phyloP scores from a whole-genome alignment of 2,113 vertebrate genomes.

The Oreotrochilus melanogaster region DNA sequence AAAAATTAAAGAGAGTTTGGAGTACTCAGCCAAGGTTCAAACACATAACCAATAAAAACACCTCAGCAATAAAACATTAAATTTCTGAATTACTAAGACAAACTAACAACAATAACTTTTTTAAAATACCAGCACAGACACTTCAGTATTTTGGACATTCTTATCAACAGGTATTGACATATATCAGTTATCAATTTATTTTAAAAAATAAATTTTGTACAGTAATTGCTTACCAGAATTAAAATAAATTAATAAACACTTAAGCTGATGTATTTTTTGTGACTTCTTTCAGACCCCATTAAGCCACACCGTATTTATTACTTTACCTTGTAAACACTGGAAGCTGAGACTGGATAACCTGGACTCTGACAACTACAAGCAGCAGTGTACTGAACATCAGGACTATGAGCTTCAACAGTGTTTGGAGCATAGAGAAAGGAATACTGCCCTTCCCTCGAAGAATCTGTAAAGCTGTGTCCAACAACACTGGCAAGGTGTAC shows the following conservation, averaged over 20 bases:
- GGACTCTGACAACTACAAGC: conserved; percentile 94
- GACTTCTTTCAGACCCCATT: background rate
- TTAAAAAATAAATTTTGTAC: background rate
- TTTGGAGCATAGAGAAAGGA: conserved; percentile 92
- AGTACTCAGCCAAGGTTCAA: background rate
- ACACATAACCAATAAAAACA: background rate
- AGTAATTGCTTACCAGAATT: background rate
- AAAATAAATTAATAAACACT: background rate
- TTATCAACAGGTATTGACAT: background rate
- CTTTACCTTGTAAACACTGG: conserved; percentile 96
- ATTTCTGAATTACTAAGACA: background rate
- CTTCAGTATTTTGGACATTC: background rate
- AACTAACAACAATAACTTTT: background rate
- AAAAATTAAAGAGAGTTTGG: background rate
- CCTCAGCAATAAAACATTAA: background rate
- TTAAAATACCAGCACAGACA: background rate
- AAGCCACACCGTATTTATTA: background rate
- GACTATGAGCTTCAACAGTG: conserved; percentile 93
- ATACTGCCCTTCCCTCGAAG: conserved; percentile 89
- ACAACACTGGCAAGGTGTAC: conserved; percentile 91
- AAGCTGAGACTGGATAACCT: conserved; percentile 97
- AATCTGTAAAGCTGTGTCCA: conserved; percentile 85
- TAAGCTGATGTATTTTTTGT: background rate
- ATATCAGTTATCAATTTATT: background rate
- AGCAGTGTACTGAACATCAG: conserved; percentile 94